Percentiles rank a stretch among this genome's conserved stretches.
Conservation (phyloP, 2,888 invertebrate species). For the Nezara viridula region DNA sequence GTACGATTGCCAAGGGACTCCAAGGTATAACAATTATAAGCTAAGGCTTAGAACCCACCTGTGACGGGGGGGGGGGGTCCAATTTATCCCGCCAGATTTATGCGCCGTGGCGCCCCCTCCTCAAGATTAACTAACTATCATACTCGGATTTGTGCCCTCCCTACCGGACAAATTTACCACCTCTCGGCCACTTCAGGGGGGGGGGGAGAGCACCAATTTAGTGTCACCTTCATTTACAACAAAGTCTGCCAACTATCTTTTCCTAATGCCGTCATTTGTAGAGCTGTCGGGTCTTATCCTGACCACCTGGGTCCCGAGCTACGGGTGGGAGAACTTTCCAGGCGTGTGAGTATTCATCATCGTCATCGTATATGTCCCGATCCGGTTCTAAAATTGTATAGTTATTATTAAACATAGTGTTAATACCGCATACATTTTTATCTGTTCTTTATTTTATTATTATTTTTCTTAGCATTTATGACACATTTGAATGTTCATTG, state of each 20-base stretch:
- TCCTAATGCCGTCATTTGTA: constrained; percentile 28
- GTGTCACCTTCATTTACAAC: constrained; percentile 4
- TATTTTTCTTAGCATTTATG: too few relatives aligned
- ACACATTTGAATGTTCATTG: too few relatives aligned
- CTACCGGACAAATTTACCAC: constrained; percentile 7
- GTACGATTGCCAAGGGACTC: not conserved
- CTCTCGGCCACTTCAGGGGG: not conserved
- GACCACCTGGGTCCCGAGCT: not conserved
- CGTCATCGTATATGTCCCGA: too few relatives aligned
- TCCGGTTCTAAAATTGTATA: too few relatives aligned
- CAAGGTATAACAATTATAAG: constrained; percentile 49
- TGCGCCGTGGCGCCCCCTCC: constrained; percentile 4
- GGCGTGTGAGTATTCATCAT: not conserved
- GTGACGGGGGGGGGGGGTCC: not conserved
- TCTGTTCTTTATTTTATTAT: too few relatives aligned
- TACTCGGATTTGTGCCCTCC: constrained; percentile 38
- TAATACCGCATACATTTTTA: too few relatives aligned
- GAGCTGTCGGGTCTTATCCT: not conserved
- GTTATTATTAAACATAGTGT: too few relatives aligned
- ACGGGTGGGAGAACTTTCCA: not conserved
- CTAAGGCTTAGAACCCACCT: constrained; percentile 21
- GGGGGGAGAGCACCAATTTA: too few relatives aligned
- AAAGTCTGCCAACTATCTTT: constrained; percentile 8
- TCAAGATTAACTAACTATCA: constrained; percentile 57
- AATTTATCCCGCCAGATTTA: constrained; percentile 37